A percentile compares a stretch with the other conserved stretches of the same genome.
Conservation (phyloP, 1,140 invertebrate genomes). For the Aleiodes sp. region DNA sequence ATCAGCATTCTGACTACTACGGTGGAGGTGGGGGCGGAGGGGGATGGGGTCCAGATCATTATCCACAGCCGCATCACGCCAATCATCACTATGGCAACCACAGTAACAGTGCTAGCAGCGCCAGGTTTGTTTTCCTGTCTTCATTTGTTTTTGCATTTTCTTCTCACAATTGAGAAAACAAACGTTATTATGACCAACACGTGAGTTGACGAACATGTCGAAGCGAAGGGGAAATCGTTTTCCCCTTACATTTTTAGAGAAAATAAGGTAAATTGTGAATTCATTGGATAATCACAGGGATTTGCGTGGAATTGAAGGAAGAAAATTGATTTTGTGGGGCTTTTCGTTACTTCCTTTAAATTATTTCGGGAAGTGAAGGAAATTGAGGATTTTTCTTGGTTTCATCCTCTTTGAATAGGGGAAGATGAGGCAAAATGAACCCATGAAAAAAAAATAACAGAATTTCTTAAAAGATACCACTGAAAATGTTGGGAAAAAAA, state of each 20-base stretch:
- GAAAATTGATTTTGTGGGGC: no score
- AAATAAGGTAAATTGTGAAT: slow-evolving; percentile 50
- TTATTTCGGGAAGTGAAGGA: no score
- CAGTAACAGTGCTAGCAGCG: slow-evolving; percentile 62
- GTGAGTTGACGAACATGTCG: slow-evolving; percentile 18
- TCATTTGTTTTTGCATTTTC: slow-evolving; percentile 34
- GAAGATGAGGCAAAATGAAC: no score
- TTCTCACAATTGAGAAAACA: slow-evolving; percentile 21
- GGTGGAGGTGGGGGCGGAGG: slow-evolving; percentile 55
- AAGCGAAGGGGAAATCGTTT: slow-evolving; percentile 51
- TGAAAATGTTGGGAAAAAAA: no score
- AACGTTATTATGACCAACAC: background rate
- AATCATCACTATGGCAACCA: slow-evolving; percentile 69
- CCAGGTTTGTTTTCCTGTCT: slow-evolving; percentile 50
- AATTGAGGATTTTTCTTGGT: no score
- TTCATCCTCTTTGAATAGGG: no score
- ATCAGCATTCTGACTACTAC: slow-evolving; percentile 58
- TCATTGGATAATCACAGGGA: no score
- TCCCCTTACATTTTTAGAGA: slow-evolving; percentile 56
- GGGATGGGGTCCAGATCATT: slow-evolving; percentile 63
- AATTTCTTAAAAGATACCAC: no score
- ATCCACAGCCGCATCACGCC: slow-evolving; percentile 61
- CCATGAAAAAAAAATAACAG: no score
- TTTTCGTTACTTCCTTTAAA: no score
- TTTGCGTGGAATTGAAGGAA: no score